These are phyloP conservation scores for Amphibalanus amphitrite DNA, from an alignment of 1,140 invertebrate genomes.

Conservation along the genomic window DNA sequence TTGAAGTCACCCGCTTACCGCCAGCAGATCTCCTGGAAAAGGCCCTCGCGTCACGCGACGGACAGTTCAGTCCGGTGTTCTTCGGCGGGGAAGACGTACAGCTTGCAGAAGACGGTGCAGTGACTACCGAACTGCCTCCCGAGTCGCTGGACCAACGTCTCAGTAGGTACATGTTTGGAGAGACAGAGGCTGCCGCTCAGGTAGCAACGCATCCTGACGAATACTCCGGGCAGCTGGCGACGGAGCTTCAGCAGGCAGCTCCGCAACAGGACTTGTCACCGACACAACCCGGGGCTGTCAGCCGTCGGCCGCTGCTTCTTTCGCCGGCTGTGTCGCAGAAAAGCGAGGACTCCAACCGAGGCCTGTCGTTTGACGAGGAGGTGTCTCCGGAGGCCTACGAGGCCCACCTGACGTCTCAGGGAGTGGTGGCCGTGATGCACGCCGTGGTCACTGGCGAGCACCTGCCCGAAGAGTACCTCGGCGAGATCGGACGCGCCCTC, in stretches of 20 bases:
- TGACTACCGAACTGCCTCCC: background rate
- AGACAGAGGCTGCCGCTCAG: background rate
- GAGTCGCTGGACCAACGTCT: background rate
- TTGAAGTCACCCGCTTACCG: background rate
- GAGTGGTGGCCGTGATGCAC: background rate
- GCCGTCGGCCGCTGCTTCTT: background rate
- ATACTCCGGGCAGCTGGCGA: too few species aligned
- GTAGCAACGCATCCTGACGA: too few species aligned
- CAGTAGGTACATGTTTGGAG: background rate
- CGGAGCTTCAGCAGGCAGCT: too few species aligned
- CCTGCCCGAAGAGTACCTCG: background rate
- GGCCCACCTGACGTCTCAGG: background rate
- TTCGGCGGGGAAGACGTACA: background rate
- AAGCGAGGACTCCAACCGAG: background rate
- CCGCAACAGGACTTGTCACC: background rate
- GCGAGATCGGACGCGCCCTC: constrained; percentile 1
- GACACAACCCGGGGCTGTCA: background rate
- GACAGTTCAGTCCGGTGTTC: background rate
- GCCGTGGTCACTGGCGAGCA: background rate
- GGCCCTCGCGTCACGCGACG: background rate
- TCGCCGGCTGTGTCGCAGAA: background rate
- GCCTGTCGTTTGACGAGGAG: background rate
- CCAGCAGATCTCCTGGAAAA: background rate
- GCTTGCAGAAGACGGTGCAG: background rate
- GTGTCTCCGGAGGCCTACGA: background rate